A percentile compares a stretch with the other conserved stretches of the same genome.
Evolutionary conservation across 2,888 invertebrate genomes (phyloP).

Genomic region (Lithosia quadra): DNA sequence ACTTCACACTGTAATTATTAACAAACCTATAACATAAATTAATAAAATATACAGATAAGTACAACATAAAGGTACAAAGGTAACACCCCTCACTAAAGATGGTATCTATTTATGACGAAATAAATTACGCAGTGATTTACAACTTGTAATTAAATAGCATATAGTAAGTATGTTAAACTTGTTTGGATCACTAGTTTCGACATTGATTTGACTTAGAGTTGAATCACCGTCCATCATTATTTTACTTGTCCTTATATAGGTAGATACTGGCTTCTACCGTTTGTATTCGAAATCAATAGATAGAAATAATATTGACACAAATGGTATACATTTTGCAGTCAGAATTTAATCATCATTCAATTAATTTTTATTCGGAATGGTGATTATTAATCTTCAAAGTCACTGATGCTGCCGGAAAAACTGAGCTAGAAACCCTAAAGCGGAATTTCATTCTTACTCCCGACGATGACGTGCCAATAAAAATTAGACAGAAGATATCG

Average conservation of each 20-base stretch:
- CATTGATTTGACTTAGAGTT: constrained; percentile 21
- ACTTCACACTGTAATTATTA: constrained; percentile 35
- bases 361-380: no score
- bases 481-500: no score
- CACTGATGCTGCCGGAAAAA: no score
- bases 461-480: no score
- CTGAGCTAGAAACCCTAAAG: no score
- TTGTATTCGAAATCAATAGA: no score
- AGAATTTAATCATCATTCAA: no score
- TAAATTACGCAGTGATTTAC: constrained; percentile 41
- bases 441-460: no score
- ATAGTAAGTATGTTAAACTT: constrained; percentile 33
- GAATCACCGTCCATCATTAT: neutral
- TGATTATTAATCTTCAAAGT: no score
- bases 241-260: neutral
- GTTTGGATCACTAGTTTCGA: constrained; percentile 23
- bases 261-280: no score
- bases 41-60: constrained; percentile 32
- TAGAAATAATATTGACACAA: no score
- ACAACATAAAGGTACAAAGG: constrained; percentile 36
- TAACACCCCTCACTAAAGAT: constrained; percentile 43
- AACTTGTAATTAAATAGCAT: constrained; percentile 41
- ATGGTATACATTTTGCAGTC: no score
- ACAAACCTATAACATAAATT: constrained; percentile 32
- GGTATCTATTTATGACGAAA: constrained; percentile 43